Evolutionary conservation across 2,797 vertebrate species (phyloP).

Genomic region (Chlorospingus semifuscus): DNA sequence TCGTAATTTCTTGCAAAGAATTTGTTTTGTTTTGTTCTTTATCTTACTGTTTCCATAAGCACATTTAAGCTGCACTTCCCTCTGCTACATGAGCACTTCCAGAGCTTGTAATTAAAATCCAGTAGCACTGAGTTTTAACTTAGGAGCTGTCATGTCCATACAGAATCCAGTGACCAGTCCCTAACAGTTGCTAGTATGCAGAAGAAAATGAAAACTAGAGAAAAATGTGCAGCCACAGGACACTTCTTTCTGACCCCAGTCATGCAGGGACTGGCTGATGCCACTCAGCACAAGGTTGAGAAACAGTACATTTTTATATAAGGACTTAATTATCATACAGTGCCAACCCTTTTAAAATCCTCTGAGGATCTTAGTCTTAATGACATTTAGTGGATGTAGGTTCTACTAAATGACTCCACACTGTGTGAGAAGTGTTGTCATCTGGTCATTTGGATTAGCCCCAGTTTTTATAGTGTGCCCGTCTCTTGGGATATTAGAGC

Average conservation of each 20-base stretch:
- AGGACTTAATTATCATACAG: not conserved
- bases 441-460: not conserved
- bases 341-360: not conserved
- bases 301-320: not conserved
- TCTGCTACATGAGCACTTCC: not conserved
- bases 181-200: not conserved
- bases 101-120: not conserved
- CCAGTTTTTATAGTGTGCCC: not conserved
- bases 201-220: not conserved
- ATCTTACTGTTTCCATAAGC: not conserved
- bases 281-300: not conserved
- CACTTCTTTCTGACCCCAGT: not conserved
- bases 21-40: not conserved
- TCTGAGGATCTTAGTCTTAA: not conserved
- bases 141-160: not conserved
- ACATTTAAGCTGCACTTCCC: not conserved
- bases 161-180: not conserved
- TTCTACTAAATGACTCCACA: not conserved
- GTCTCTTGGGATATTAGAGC: not conserved
- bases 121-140: not conserved
- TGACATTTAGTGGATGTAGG: not conserved
- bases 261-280: not conserved
- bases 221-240: not conserved
- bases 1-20: not conserved
- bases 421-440: not conserved